phyloP scores from a whole-genome alignment of 2,797 vertebrate species.

The Bradypodion pumilum region DNA sequence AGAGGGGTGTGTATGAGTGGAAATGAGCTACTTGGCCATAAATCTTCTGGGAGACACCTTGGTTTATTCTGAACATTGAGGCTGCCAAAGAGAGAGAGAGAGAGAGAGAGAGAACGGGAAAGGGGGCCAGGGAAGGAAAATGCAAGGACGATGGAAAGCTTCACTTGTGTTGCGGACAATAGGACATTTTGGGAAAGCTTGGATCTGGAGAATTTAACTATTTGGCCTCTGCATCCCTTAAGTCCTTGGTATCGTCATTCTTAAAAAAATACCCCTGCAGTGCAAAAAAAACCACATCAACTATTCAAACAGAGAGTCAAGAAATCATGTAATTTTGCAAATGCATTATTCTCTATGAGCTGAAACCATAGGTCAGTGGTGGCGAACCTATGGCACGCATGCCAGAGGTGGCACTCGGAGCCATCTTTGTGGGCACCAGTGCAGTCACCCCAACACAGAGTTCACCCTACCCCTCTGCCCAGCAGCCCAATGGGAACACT shows the following conservation, averaged over 20 bases:
- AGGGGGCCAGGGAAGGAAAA: background rate
- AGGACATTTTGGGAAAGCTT: constrained; percentile 14
- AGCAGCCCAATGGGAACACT: no score
- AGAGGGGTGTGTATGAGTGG: constrained; percentile 12
- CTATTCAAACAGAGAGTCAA: constrained; percentile 37
- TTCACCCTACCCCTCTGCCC: no score
- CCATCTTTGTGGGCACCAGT: no score
- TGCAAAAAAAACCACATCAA: constrained; percentile 24
- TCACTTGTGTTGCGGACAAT: constrained; percentile 45
- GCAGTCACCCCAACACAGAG: no score
- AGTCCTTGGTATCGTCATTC: constrained; percentile 9
- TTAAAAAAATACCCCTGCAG: constrained; percentile 32
- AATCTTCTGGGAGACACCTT: constrained; percentile 45
- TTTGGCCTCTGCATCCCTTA: constrained; percentile 29
- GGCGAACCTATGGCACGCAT: no score
- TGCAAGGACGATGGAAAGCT: constrained; percentile 47
- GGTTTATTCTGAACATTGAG: constrained; percentile 61
- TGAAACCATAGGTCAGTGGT: no score
- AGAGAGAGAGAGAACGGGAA: background rate
- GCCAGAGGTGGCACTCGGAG: no score
- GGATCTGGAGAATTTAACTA: background rate
- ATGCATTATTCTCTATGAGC: background rate
- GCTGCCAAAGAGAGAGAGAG: constrained; percentile 17
- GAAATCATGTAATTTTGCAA: background rate
- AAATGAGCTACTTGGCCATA: constrained; percentile 57